Percentiles rank a stretch among this genome's conserved stretches.
Conservation (phyloP, 2,113 vertebrate species). For the Cephalopterus ornatus region DNA sequence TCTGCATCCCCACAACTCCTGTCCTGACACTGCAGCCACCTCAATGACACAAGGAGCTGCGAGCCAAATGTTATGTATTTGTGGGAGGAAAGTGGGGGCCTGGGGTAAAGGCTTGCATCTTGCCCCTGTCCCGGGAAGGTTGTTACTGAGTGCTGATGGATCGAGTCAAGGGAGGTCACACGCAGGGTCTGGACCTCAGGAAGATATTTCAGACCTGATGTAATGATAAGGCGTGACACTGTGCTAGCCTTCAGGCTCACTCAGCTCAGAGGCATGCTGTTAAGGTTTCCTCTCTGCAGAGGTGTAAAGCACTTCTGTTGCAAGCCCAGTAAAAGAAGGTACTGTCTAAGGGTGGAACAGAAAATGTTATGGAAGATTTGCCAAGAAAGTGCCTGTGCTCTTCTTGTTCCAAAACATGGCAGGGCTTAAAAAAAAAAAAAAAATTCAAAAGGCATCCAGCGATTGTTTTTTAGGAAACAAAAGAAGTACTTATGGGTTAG, state of each 20-base stretch:
- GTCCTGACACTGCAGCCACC: not conserved
- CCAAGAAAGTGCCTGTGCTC: slow-evolving; percentile 41
- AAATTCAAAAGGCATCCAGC: not conserved
- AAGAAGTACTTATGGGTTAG: slow-evolving; percentile 28
- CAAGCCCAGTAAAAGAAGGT: slow-evolving; percentile 11
- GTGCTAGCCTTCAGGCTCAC: not conserved
- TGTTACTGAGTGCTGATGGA: fast-evolving
- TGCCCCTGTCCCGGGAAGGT: not conserved
- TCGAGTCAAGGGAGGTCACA: not conserved
- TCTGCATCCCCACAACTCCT: fast-evolving
- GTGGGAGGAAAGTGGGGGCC: not conserved
- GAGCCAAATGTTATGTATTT: fast-evolving
- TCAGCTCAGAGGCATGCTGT: not conserved
- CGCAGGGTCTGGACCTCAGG: not conserved
- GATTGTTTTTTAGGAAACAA: slow-evolving; percentile 57
- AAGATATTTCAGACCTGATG: not conserved
- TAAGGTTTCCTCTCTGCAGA: not conserved
- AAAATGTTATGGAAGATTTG: slow-evolving; percentile 30
- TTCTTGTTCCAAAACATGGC: not conserved
- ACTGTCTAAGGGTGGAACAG: slow-evolving; percentile 31
- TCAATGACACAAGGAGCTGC: fast-evolving
- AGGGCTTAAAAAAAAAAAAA: not conserved
- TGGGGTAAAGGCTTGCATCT: not conserved
- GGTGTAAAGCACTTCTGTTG: slow-evolving; percentile 29
- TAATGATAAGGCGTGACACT: not conserved